phyloP scores from a whole-genome alignment of 2,888 invertebrate genomes.

The Cephalotes varians region DNA sequence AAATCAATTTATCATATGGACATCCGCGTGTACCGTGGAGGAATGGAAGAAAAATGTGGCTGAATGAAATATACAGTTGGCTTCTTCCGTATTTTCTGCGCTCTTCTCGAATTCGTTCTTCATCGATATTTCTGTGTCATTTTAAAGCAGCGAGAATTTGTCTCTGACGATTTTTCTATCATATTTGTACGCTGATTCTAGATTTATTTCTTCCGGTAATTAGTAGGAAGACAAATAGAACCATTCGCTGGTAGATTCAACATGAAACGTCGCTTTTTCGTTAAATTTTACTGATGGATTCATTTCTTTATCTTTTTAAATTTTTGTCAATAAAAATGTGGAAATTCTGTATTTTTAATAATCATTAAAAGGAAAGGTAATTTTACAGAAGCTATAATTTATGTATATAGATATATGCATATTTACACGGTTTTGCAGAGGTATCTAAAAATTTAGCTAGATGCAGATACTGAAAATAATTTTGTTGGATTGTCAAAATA shows the following conservation, averaged over 20 bases:
- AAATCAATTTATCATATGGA: constrained; percentile 26
- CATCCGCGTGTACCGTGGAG: not conserved
- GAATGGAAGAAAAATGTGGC: not conserved
- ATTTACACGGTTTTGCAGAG: too few species aligned
- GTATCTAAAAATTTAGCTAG: too few species aligned
- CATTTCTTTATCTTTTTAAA: not conserved
- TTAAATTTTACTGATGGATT: not conserved
- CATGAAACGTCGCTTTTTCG: not conserved
- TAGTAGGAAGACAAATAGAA: not conserved
- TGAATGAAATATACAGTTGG: not conserved
- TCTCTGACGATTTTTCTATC: not conserved
- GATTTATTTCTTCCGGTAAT: not conserved
- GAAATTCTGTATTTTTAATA: not conserved
- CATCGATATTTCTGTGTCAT: not conserved
- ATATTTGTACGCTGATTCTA: not conserved
- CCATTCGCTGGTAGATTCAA: not conserved
- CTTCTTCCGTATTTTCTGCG: not conserved
- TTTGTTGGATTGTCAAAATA: too few species aligned
- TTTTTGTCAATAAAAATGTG: not conserved
- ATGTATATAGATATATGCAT: not conserved
- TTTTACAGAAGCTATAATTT: not conserved
- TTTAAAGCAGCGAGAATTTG: not conserved
- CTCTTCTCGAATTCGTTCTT: not conserved
- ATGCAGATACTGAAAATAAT: too few species aligned
- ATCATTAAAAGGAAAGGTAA: not conserved